phyloP scores from a whole-genome alignment of 2,888 invertebrate species.

The Melanchra persicariae region DNA sequence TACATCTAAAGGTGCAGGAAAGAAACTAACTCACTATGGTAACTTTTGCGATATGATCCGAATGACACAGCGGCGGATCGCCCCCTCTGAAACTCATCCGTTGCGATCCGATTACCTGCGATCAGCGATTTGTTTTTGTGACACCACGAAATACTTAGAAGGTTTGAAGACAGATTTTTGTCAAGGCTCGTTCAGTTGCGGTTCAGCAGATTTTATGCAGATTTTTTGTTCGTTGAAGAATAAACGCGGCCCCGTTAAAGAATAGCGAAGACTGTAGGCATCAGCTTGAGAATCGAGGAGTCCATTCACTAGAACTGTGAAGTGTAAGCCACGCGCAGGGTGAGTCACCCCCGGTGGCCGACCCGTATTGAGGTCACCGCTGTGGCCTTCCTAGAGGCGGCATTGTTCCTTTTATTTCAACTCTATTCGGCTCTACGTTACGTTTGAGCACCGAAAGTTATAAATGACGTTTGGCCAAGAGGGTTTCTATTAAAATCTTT shows the following conservation, averaged over 20 bases:
- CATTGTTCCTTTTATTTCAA: conserved; percentile 61
- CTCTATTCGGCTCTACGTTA: conserved; percentile 46
- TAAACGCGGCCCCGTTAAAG: conserved; percentile 3
- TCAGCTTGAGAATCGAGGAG: conserved; percentile 50
- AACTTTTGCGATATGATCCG: conserved; percentile 4
- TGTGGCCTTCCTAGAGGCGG: conserved; percentile 66
- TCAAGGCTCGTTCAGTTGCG: background rate
- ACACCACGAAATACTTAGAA: conserved; percentile 20
- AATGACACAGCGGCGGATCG: background rate
- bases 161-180: background rate
- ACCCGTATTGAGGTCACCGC: conserved; percentile 67
- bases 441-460: conserved; percentile 30
- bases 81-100: conserved; percentile 3
- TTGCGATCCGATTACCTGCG: conserved; percentile 28
- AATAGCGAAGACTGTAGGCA: conserved; percentile 17
- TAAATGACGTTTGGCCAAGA: conserved; percentile 10
- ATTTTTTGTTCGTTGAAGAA: background rate
- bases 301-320: conserved; percentile 57
- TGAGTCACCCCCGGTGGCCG: conserved; percentile 67
- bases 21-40: no score
- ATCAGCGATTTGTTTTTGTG: conserved; percentile 25
- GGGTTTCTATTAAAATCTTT: background rate
- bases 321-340: conserved; percentile 59
- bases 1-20: background rate
- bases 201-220: background rate